Evolutionary conservation across 2,797 vertebrate genomes (phyloP).

Genomic region (Falco biarmicus): DNA sequence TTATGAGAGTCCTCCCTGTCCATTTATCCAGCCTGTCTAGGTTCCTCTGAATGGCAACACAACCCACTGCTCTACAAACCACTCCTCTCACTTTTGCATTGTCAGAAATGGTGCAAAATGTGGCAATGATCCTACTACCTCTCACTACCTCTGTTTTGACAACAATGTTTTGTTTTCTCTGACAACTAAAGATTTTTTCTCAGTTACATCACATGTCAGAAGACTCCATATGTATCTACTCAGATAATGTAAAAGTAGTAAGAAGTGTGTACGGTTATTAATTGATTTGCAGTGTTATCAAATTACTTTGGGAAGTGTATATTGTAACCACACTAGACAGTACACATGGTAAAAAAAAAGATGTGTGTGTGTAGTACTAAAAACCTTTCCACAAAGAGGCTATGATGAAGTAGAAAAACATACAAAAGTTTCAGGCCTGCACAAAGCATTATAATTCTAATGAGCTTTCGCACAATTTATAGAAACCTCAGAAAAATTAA

Average conservation of each 20-base stretch:
- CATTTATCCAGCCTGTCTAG: background rate
- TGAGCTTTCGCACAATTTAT: background rate
- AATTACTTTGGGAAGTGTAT: background rate
- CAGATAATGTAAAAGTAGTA: background rate
- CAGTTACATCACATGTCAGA: background rate
- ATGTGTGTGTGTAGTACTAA: fast-evolving
- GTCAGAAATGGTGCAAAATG: background rate
- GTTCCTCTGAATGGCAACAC: background rate
- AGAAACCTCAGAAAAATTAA: constrained; percentile 1
- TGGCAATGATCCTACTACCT: background rate
- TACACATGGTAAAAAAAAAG: background rate
- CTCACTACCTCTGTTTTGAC: background rate
- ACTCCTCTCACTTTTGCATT: background rate
- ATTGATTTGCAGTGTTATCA: background rate
- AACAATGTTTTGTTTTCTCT: background rate
- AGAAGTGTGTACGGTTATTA: background rate
- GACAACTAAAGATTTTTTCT: background rate
- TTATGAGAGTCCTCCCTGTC: background rate
- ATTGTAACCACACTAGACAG: background rate
- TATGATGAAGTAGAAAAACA: background rate
- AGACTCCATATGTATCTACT: background rate
- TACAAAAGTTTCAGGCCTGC: background rate
- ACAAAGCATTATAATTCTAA: background rate
- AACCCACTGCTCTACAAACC: background rate
- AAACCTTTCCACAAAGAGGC: background rate